Evolutionary conservation across 2,888 invertebrate species (phyloP), one percentile per base, ranked within the genome.

Genomic region (Eutolmus rufibarbis): DNA sequence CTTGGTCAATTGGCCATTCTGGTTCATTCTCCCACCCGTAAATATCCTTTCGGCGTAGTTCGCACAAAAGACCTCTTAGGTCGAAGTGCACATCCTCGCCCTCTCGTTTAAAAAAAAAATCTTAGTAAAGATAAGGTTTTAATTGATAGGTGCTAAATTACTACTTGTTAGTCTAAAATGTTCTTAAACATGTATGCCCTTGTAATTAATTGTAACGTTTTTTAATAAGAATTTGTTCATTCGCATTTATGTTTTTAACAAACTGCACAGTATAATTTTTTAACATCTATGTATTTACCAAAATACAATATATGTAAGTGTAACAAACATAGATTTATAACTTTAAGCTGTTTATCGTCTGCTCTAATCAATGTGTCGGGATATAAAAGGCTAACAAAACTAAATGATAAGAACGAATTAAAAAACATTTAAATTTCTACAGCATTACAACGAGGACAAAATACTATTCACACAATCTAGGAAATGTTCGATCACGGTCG

Each of bases 401-500:
- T 0, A 34, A 76, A 14, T 37, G 19, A 5, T 1, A 76, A 37
- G 76, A 37, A 4, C 5, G 7, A 37, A 76, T n/a, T 37, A 76
- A 76, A 51, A 37, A 14, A 51, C 16, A 28, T 56, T 81, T 51
- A 12, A 28, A 81, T 81, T 81, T 81, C 51, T 81, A 31, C 51
- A 81, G 81, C 16, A 14, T 51, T 81, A 51, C 51, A 28, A 5
- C 81, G 81, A 81, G 56, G 51, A 51, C 7, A 81, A 43, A 34
- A 34, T 14, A n/a, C n/a, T n/a, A 19, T 19, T 2, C 7, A 81
- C 81, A 81, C 56, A 51, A 31, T 28, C 46, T 56, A 81, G 81
- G 81, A 81, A 81, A 51, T 81, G 81, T 56, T 81, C 81, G 28
- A 51, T 81, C 7, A 81, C 81, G 5, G 81, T 81, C 7, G 81